phyloP scores from a whole-genome alignment of 2,888 invertebrate species.

The Rhimphoctona megacephalus region DNA sequence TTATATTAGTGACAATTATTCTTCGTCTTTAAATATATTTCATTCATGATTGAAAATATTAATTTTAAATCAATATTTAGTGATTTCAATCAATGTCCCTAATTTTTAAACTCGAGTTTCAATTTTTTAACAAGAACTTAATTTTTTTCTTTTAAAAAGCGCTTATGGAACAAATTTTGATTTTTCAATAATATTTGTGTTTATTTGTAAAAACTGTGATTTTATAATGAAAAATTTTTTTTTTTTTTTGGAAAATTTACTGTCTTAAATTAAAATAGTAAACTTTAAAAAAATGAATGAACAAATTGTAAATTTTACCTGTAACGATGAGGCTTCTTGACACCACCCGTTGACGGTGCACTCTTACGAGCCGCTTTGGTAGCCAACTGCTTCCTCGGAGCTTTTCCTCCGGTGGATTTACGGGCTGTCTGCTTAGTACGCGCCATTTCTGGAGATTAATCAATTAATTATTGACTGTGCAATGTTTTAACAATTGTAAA shows the following conservation, averaged over 20 bases:
- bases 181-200: not conserved
- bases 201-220: not conserved
- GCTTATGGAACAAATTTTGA: not conserved
- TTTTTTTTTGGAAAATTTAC: not conserved
- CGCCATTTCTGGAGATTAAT: conserved; percentile 67
- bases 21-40: too few species aligned
- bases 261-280: not conserved
- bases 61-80: too few species aligned
- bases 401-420: conserved; percentile 74
- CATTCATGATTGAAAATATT: too few species aligned
- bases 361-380: conserved; percentile 97
- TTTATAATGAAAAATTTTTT: not conserved
- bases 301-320: conserved; percentile 76
- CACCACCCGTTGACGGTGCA: conserved; percentile 96
- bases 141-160: not conserved
- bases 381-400: conserved; percentile 72
- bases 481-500: not conserved
- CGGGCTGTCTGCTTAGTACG: conserved; percentile 75
- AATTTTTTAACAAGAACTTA: not conserved
- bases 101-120: too few species aligned
- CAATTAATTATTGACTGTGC: not conserved
- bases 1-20: not conserved
- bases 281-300: not conserved
- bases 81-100: too few species aligned
- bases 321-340: conserved; percentile 98